phyloP scores from a whole-genome alignment of 2,113 vertebrate species.

The Macaca fascicularis region DNA sequence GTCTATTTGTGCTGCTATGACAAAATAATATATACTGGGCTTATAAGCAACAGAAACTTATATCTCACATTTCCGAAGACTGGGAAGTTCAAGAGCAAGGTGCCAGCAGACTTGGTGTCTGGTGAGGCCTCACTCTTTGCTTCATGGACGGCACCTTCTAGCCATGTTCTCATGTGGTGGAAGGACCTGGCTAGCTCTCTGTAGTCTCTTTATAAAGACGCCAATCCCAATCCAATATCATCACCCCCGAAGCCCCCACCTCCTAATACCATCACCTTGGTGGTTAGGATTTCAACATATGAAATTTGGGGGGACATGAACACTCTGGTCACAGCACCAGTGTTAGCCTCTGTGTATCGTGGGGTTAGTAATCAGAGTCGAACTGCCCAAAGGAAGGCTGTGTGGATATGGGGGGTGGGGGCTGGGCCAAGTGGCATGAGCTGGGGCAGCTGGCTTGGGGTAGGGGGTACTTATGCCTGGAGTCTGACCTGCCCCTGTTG shows the following conservation, averaged over 20 bases:
- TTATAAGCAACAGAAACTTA: not conserved
- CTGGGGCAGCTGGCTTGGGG: not conserved
- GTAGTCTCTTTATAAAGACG: not conserved
- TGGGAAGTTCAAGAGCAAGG: not conserved
- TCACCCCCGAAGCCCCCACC: not conserved
- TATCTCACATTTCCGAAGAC: not conserved
- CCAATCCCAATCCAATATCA: not conserved
- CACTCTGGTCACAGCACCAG: not conserved
- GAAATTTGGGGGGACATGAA: not conserved
- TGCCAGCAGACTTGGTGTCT: not conserved
- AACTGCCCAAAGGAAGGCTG: not conserved
- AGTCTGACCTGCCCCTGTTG: not conserved
- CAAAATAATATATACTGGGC: not conserved
- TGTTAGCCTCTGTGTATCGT: not conserved
- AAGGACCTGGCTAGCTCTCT: not conserved
- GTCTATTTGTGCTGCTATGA: not conserved
- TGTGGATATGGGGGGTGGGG: rapidly evolving
- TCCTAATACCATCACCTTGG: not conserved
- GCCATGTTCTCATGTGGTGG: not conserved
- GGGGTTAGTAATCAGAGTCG: not conserved
- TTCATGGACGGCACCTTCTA: not conserved
- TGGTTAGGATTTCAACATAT: not conserved
- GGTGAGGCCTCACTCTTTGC: not conserved
- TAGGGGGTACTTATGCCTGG: not conserved
- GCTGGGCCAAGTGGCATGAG: not conserved